Evolutionary conservation across 2,797 vertebrate species (phyloP).

Genomic region (Enteromius afrohamiltoni): DNA sequence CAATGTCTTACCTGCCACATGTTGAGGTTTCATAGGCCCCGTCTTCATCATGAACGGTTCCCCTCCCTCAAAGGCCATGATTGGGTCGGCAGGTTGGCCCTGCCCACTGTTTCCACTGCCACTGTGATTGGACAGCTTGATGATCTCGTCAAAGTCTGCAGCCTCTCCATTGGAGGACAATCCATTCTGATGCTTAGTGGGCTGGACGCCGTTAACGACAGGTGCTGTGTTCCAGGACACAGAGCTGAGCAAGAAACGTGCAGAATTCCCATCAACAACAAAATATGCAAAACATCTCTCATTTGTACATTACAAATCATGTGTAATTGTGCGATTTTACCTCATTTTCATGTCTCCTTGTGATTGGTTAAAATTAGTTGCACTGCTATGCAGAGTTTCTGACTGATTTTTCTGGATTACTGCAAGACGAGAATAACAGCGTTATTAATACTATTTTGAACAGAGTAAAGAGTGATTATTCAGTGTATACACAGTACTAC

Average conservation of each 20-base stretch:
- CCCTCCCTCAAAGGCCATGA: slow-evolving; percentile 86
- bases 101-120: slow-evolving; percentile 65
- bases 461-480: not conserved
- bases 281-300: not conserved
- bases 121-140: slow-evolving; percentile 74
- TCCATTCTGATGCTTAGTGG: slow-evolving; percentile 86
- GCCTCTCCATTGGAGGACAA: slow-evolving; percentile 80
- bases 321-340: slow-evolving; percentile 23
- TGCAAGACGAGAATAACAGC: slow-evolving; percentile 41
- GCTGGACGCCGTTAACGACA: slow-evolving; percentile 85
- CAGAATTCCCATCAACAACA: not conserved
- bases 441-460: not conserved
- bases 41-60: slow-evolving; percentile 92
- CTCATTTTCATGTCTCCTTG: slow-evolving; percentile 58
- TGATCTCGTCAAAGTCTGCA: slow-evolving; percentile 72
- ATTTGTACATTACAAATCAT: not conserved
- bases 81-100: slow-evolving; percentile 72
- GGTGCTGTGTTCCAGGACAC: slow-evolving; percentile 56
- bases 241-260: slow-evolving; percentile 41
- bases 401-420: slow-evolving; percentile 60
- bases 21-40: slow-evolving; percentile 87
- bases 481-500: not conserved
- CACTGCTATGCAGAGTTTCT: slow-evolving; percentile 13
- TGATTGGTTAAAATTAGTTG: slow-evolving; percentile 57
- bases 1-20: slow-evolving; percentile 85